Base-by-base conservation (phyloP, 2,888 invertebrate genomes). In the Heliconius erato region DNA sequence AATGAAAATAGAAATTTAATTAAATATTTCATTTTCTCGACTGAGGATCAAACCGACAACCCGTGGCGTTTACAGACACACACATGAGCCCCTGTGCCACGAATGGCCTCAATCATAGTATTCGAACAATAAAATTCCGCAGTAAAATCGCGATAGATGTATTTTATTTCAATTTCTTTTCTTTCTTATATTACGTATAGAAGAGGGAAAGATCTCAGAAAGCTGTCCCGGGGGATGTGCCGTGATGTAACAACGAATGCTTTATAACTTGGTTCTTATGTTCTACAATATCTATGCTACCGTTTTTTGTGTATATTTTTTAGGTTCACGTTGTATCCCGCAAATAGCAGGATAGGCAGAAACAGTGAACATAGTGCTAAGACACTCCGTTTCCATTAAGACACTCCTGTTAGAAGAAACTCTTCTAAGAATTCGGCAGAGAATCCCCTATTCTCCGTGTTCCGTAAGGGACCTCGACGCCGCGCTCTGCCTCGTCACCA, bases 91-190 rank as follows among this genome's bases (percentile, higher is more conserved):
- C 35, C 11, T 54, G 19, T 5, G 16, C 2, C 2, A 54, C 54
- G 44, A 44, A 11, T 44, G 44, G 14, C 14, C 14, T 54, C 7
- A 9, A 76, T 59, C 6, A 59, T 35, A 12, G 16, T 19, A 40
- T 76, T 26, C 14, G 63, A 63, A 76, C 63, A 76, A 63, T 76
- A 76, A 76, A 76, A 63, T 63, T 35, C 14, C 12, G 40, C 35
- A 76, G 9, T 63, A 76, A 76, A 76, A 76, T 63, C n/a, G 63
- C 40, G 40, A 76, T 76, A 40, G 63, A 63, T 76, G 63, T 76
- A 63, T 54, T 35, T 63, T 76, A 76, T 76, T 63, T 63, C 76
- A 40, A 76, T 76, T 63, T 76, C n/a, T 16, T n/a, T 59, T 72
- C n/a, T 35, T n/a, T 4, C 35, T 16, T 63, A 35, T 35, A 40